Percentiles rank a stretch among this genome's conserved stretches.
Conservation (phyloP, 2,888 invertebrate genomes). For the Carabus problematicus region DNA sequence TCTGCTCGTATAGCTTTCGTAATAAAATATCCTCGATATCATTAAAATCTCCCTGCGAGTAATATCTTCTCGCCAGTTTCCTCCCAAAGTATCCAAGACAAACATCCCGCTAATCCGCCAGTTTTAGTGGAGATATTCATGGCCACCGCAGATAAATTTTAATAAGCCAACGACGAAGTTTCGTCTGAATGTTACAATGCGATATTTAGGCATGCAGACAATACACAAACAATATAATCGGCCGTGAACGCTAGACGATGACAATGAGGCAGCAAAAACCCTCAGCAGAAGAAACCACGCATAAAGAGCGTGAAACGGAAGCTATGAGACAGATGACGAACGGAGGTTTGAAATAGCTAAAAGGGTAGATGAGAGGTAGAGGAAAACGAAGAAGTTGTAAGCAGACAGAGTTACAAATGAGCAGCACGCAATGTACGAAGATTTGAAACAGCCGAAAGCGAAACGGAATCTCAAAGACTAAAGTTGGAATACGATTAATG, state of each 20-base stretch:
- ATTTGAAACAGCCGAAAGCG: conserved; percentile 1
- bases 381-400: no score
- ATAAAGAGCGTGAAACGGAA: background rate
- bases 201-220: conserved; percentile 3
- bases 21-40: no score
- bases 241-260: background rate
- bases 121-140: conserved; percentile 13
- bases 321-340: background rate
- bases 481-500: conserved; percentile 11
- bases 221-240: conserved; percentile 3
- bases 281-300: background rate
- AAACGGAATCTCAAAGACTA: background rate
- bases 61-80: no score
- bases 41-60: no score
- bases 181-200: background rate
- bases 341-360: no score
- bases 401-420: conserved; percentile 3
- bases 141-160: conserved; percentile 7
- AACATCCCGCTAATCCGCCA: conserved; percentile 13
- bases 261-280: background rate
- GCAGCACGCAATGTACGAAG: background rate
- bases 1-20: no score
- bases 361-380: no score
- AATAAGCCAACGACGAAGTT: conserved; percentile 3
- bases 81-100: conserved; percentile 8